phyloP scores from a whole-genome alignment of 2,113 vertebrate species.

The Gallinago paraguaiae region DNA sequence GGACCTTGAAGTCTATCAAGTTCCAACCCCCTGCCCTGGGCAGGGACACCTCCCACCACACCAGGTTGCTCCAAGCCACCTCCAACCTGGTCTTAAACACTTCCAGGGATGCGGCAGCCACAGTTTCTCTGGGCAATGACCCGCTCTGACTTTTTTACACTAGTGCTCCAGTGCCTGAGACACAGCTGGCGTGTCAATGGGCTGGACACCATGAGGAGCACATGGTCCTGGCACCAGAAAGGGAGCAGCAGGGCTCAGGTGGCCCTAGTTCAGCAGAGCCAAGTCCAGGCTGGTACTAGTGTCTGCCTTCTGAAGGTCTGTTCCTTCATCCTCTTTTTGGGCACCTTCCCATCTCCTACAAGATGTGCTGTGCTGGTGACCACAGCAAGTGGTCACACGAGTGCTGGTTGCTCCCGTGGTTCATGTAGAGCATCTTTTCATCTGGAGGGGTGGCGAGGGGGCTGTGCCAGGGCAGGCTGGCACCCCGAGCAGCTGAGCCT shows the following conservation, averaged over 20 bases:
- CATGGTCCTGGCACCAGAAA: not conserved
- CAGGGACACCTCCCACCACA: too few species aligned
- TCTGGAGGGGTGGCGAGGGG: not conserved
- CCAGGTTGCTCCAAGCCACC: too few species aligned
- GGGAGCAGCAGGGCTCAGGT: not conserved
- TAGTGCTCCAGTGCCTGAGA: not conserved
- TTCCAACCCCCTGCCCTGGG: too few species aligned
- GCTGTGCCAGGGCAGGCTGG: not conserved
- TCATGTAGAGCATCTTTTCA: rapidly evolving
- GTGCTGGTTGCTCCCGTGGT: rapidly evolving
- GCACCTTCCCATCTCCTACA: not conserved
- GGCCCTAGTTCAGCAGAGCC: not conserved
- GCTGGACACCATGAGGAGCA: rapidly evolving
- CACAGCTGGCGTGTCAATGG: rapidly evolving
- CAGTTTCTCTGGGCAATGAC: too few species aligned
- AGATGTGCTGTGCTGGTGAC: not conserved
- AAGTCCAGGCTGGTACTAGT: not conserved
- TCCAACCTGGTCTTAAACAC: too few species aligned
- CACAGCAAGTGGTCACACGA: not conserved
- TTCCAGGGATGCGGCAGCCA: too few species aligned
- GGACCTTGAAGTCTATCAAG: too few species aligned
- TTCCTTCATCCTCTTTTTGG: not conserved
- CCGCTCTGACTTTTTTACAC: not conserved
- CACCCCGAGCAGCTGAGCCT: not conserved
- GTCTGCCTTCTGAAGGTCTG: not conserved